Conservation (phyloP, 2,888 invertebrate genomes). For the Xestobium rufovillosum region DNA sequence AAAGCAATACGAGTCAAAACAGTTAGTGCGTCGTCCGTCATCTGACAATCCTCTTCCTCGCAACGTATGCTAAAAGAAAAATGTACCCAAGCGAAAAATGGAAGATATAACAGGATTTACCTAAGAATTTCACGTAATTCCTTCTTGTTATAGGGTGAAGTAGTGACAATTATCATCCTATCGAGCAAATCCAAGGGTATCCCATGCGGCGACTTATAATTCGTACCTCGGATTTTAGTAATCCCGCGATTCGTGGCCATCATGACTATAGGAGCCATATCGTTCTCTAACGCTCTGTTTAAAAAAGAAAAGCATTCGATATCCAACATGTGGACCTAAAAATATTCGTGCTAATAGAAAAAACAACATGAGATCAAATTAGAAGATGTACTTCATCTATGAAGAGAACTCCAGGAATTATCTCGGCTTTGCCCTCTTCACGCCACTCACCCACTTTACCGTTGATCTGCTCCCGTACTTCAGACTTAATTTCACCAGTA, state of each 20-base stretch:
- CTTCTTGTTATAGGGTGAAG: constrained; percentile 77
- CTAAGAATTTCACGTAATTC: constrained; percentile 89
- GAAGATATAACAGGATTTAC: constrained; percentile 20
- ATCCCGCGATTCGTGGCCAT: constrained; percentile 98
- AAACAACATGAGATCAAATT: background rate
- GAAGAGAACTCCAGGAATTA: constrained; percentile 95
- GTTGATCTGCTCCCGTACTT: constrained; percentile 97
- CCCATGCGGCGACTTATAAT: constrained; percentile 91
- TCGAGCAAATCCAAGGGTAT: constrained; percentile 95
- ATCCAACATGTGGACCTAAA: constrained; percentile 90
- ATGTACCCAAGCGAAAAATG: background rate
- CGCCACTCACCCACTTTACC: constrained; percentile 92
- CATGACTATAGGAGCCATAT: constrained; percentile 95
- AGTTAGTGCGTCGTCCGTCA: constrained; percentile 82
- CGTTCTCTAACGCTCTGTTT: constrained; percentile 93
- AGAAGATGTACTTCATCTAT: constrained; percentile 73
- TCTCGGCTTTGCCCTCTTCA: constrained; percentile 98
- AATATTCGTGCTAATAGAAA: constrained; percentile 5
- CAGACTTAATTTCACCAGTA: constrained; percentile 97
- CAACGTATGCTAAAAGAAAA: constrained; percentile 53
- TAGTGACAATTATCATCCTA: constrained; percentile 90
- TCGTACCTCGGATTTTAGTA: constrained; percentile 90
- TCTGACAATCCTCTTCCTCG: constrained; percentile 96
- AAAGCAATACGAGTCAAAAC: constrained; percentile 88
- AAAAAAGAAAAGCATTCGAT: constrained; percentile 98